Evolutionary conservation across 1,140 invertebrate species (phyloP), one percentile per base, ranked within the genome.

Genomic region (Drosophila melanica): DNA sequence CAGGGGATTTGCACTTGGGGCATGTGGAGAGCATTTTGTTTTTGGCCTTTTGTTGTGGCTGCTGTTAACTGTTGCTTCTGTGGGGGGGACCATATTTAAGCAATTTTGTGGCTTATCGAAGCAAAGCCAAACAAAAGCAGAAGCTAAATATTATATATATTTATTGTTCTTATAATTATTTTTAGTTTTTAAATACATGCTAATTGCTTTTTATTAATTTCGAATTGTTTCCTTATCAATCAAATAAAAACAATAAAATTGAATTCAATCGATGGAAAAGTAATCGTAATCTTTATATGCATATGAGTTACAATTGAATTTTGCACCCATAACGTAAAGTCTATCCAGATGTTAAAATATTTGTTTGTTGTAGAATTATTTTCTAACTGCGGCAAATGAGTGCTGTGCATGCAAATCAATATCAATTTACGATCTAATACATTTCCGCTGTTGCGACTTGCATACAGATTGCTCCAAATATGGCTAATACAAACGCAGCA

Each of bases 1-100:
- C 84, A 82, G 67, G 82, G 82, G 82, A 87, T 87, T 87, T 87
- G 79, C 80, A 75, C 70, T 73, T 58, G 58, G 60, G 55, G 23
- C 41, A 45, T 44, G 41, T 45, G 41, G 55, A 45, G 27, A 30
- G n/a, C 39, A 57, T 39, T 58, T 64, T 59, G 45, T 45, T 64
- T 70, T 57, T 50, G 50, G 12, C 23, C 23, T 39, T n/a, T 39
- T 54, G 39, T 39, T 47, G 30, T 39, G 35, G 57, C 8, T 58
- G 27, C 10, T 67, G 33, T 39, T 48, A 72, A 67, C 69, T 67
- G 69, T 67, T 72, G 69, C 62, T 72, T 45, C 37, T 14, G 42
- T 30, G 44, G 9, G n/a, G 16, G 23, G n/a, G 16, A n/a, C 20
- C 41, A 27, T n/a, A 44, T 16, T 18, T 9, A 42, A 30, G 44